Conservation (phyloP, 1,140 invertebrate genomes). For the Calephelis virginiensis region DNA sequence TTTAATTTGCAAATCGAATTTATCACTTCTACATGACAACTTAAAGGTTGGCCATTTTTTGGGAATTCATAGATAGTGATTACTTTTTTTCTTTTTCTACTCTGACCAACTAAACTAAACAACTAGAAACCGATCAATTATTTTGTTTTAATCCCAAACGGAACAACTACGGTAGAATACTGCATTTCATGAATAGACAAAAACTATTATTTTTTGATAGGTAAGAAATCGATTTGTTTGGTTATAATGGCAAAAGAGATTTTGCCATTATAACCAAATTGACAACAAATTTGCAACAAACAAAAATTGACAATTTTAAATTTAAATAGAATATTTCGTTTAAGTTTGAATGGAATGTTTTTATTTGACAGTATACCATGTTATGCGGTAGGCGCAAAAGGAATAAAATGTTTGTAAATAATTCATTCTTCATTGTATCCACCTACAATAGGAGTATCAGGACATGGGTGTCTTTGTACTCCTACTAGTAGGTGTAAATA, state of each 20-base stretch:
- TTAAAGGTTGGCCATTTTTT: too few relatives aligned
- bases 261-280: too few relatives aligned
- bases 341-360: too few relatives aligned
- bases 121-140: neutral
- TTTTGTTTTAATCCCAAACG: neutral
- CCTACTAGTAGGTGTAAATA: neutral
- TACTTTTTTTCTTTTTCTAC: too few relatives aligned
- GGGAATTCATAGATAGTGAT: too few relatives aligned
- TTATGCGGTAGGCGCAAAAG: neutral
- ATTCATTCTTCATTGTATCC: constrained; percentile 6
- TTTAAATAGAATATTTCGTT: neutral
- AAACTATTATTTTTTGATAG: constrained; percentile 3
- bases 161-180: neutral
- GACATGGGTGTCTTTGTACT: neutral
- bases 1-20: neutral
- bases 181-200: constrained; percentile 6
- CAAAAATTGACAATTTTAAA: constrained; percentile 6
- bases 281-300: too few relatives aligned
- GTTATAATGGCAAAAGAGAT: neutral
- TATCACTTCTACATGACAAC: neutral
- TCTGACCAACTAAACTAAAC: neutral
- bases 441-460: constrained; percentile 1
- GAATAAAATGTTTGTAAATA: constrained; percentile 6
- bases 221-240: neutral
- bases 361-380: neutral